phyloP scores from a whole-genome alignment of 2,888 invertebrate species.

The Andrena bicolor region DNA sequence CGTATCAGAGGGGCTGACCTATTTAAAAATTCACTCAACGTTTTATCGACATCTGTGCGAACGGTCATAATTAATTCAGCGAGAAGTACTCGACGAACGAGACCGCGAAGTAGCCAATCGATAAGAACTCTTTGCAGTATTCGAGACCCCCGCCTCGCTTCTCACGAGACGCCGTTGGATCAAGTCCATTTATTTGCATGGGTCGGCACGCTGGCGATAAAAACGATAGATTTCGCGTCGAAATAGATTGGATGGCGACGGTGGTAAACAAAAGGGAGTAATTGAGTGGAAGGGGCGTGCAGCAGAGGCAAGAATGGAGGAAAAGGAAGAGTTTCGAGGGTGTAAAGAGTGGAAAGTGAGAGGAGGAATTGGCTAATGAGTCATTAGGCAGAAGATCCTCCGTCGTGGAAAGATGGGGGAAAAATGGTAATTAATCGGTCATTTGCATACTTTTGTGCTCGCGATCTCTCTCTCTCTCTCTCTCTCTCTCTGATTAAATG shows the following conservation, averaged over 20 bases:
- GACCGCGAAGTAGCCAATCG: constrained; percentile 38
- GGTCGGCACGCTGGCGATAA: background rate
- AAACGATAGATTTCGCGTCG: background rate
- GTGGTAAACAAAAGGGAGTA: background rate
- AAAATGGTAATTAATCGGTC: constrained; percentile 40
- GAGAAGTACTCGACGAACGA: constrained; percentile 19
- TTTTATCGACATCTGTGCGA: constrained; percentile 28
- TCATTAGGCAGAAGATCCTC: constrained; percentile 9
- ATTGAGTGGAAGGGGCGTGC: background rate
- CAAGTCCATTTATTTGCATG: background rate
- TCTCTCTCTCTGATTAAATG: constrained; percentile 21
- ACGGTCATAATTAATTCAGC: constrained; percentile 54
- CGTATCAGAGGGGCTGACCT: constrained; percentile 21
- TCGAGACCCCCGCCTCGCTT: background rate
- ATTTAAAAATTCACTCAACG: constrained; percentile 29
- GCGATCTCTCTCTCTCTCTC: background rate
- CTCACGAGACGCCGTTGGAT: background rate
- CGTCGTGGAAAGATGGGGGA: background rate
- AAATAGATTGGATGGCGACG: background rate
- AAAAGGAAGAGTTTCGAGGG: background rate
- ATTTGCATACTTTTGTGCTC: constrained; percentile 44
- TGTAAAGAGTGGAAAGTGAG: background rate
- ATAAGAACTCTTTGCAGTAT: constrained; percentile 37
- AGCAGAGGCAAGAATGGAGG: background rate
- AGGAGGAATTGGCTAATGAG: constrained; percentile 30